These are phyloP conservation scores for Neodiprion lecontei DNA, from an alignment of 1,140 invertebrate species.

Conservation along the genomic window DNA sequence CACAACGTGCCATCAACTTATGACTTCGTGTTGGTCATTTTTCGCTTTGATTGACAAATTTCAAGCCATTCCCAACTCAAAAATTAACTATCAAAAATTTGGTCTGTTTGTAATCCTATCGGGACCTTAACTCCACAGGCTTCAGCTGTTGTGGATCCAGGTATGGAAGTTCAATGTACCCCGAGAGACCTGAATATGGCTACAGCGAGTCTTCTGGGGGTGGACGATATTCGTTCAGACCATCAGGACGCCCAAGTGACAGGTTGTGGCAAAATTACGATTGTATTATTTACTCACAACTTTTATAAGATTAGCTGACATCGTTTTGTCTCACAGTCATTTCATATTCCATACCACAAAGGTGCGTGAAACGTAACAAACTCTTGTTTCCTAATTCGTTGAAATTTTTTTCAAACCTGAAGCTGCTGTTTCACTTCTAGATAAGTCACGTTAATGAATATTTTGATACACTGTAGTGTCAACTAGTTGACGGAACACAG, in stretches of 20 bases:
- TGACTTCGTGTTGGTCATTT: background rate
- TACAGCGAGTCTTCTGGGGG: conserved; percentile 23
- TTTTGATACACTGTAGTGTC: no score
- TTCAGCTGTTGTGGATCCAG: conserved; percentile 41
- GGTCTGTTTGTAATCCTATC: background rate
- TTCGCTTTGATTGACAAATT: background rate
- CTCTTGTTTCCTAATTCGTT: no score
- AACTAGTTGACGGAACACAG: no score
- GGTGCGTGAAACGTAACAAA: no score
- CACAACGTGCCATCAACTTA: background rate
- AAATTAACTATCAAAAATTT: background rate
- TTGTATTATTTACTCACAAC: no score
- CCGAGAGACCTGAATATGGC: conserved; percentile 28
- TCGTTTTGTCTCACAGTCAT: no score
- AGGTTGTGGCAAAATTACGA: conserved; percentile 29
- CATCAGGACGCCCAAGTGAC: conserved; percentile 37
- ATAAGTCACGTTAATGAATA: no score
- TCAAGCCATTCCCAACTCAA: background rate
- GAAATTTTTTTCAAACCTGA: no score
- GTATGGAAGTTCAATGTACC: conserved; percentile 28
- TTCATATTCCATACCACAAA: no score
- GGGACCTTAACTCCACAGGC: conserved; percentile 33
- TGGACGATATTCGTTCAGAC: conserved; percentile 32
- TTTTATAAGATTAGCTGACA: no score
- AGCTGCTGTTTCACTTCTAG: no score